Conservation (phyloP, 1,140 invertebrate genomes). For the Coptotermes formosanus region DNA sequence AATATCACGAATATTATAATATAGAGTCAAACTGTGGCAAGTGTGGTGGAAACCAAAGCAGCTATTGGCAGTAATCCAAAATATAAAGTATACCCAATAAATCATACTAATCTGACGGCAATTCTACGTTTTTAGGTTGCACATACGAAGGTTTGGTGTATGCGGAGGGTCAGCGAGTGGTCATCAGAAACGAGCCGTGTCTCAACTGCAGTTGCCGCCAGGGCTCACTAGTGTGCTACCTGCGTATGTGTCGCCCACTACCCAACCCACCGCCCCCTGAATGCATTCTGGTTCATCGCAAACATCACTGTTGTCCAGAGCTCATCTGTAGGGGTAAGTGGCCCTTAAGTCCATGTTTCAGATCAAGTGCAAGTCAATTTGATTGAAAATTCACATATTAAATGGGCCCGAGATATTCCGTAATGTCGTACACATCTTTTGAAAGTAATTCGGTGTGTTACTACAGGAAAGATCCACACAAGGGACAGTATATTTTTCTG, state of each 20-base stretch:
- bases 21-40: too few species aligned
- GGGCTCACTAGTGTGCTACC: conserved; percentile 69
- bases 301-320: conserved; percentile 71
- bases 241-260: conserved; percentile 70
- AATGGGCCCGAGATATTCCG: too few species aligned
- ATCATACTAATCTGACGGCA: neutral
- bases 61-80: neutral
- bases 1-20: too few species aligned
- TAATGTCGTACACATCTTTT: too few species aligned
- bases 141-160: conserved; percentile 1
- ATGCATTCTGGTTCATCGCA: conserved; percentile 66
- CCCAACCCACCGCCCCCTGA: conserved; percentile 69
- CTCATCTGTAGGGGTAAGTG: conserved; percentile 60
- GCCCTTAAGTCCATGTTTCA: too few species aligned
- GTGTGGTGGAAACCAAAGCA: too few species aligned
- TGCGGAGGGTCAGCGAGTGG: conserved; percentile 46
- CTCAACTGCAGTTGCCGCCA: conserved; percentile 69
- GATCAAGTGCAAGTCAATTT: too few species aligned
- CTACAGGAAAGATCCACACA: too few species aligned
- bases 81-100: neutral
- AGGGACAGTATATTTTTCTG: too few species aligned
- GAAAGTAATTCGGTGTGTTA: too few species aligned
- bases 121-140: conserved; percentile 15
- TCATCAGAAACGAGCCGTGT: conserved; percentile 73
- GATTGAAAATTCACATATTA: too few species aligned